Conservation (phyloP, 1,140 invertebrate species). For the Acromyrmex heyeri region DNA sequence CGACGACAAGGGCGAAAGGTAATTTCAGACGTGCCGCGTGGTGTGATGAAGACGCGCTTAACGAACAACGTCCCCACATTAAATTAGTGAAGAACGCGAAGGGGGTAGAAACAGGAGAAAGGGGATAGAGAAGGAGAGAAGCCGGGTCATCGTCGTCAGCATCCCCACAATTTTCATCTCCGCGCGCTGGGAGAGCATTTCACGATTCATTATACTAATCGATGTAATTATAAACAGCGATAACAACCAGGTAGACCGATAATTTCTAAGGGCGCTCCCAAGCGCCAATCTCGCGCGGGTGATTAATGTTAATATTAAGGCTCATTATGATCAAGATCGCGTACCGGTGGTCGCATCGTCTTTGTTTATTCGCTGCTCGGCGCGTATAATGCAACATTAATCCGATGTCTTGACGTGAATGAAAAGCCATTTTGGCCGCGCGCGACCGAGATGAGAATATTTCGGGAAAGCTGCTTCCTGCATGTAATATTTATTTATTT, state of each 20-base stretch:
- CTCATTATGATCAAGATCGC: conserved; percentile 53
- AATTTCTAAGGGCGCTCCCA: conserved; percentile 39
- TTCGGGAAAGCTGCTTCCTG: neutral
- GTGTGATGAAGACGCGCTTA: conserved; percentile 42
- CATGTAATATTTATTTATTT: conserved; percentile 13
- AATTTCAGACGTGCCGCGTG: conserved; percentile 45
- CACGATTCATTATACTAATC: conserved; percentile 63
- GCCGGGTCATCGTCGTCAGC: conserved; percentile 47
- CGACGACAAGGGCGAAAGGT: conserved; percentile 20
- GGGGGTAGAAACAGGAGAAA: neutral
- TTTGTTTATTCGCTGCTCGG: conserved; percentile 42
- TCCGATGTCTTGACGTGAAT: conserved; percentile 46
- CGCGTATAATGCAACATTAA: conserved; percentile 34
- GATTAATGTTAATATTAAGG: conserved; percentile 63
- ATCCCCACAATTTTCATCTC: conserved; percentile 55
- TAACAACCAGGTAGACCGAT: conserved; percentile 46
- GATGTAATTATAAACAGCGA: conserved; percentile 63
- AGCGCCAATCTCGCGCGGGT: conserved; percentile 52
- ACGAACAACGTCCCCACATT: conserved; percentile 62
- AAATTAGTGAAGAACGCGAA: conserved; percentile 56
- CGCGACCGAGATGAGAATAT: conserved; percentile 16
- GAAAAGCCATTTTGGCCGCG: conserved; percentile 32
- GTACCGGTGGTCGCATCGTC: conserved; percentile 2
- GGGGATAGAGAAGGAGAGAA: neutral
- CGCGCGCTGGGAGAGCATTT: conserved; percentile 29